A percentile compares a stretch with the other conserved stretches of the same genome.
phyloP scores from a whole-genome alignment of 2,113 vertebrate genomes.

The Zapus hudsonius region DNA sequence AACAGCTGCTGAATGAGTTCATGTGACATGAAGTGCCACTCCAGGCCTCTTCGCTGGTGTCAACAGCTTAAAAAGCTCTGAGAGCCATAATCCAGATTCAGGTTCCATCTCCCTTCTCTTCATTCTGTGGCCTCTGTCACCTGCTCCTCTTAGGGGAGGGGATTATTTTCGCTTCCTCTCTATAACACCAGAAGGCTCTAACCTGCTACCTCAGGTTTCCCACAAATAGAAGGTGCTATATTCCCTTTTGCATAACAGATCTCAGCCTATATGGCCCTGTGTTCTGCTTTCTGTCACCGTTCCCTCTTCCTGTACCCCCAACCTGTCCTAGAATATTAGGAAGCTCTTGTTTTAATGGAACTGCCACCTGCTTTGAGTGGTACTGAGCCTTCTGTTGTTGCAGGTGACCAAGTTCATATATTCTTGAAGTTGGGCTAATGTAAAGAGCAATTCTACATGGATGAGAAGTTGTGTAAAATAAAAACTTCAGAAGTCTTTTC shows the following conservation, averaged over 20 bases:
- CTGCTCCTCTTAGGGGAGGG: not conserved
- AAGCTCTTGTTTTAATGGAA: not conserved
- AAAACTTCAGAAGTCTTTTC: not conserved
- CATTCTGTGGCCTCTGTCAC: not conserved
- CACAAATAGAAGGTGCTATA: slow-evolving; percentile 77
- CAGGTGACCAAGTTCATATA: not conserved
- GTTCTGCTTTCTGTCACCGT: slow-evolving; percentile 11
- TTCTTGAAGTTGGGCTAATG: not conserved
- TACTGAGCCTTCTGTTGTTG: not conserved
- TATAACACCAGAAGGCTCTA: slow-evolving; percentile 55
- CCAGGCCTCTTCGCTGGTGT: not conserved
- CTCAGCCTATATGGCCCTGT: slow-evolving; percentile 61
- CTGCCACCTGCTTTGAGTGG: not conserved
- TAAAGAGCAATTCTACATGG: not conserved
- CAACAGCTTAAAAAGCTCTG: not conserved
- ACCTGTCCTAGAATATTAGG: slow-evolving; percentile 16
- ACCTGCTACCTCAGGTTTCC: slow-evolving; percentile 70
- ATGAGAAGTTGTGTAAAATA: not conserved
- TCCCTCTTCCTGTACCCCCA: not conserved
- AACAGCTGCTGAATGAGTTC: not conserved
- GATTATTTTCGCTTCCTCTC: slow-evolving; percentile 44
- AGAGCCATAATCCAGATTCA: not conserved
- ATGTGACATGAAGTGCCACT: not conserved
- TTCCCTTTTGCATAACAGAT: slow-evolving; percentile 67
- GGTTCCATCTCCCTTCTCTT: not conserved